Base-by-base conservation (phyloP, 2,888 invertebrate species). In the Spodoptera littoralis region DNA sequence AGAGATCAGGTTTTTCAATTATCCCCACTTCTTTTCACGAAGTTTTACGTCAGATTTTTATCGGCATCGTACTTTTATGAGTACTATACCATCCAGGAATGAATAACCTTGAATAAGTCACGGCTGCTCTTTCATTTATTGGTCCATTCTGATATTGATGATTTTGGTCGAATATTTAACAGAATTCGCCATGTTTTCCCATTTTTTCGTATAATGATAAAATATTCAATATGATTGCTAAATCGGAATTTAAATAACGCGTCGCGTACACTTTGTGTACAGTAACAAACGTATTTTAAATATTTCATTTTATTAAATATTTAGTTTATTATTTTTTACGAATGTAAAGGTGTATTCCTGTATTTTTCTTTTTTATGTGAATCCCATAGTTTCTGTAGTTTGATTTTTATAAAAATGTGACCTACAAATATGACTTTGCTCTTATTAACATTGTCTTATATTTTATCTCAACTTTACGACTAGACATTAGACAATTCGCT, bases 1-100 rank as follows among this genome's bases (percentile, higher is more conserved):
- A 93, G 90, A 92, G 93, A 93, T 93, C 92, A 89, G 91, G 88
- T 88, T 93, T 93, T 94, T 92, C 92, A 94, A 92, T 93, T 93
- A 93, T 91, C 89, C 88, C 84, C 84, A 88, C 88, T 89, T 90
- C 90, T 90, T 88, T 90, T 85, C 81, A 80, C 83, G 76, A 86
- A 90, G 83, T 90, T 90, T 87, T 84, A 87, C 84, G 85, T 82
- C 84, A 84, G 85, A 84, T 87, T 89, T 88, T 88, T 87, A 88
- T 88, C 83, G 83, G 73, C 83, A 60, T 69, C 72, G 83, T 80
- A 83, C 81, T 85, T 86, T 83, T 84, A 85, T 80, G 83, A 79
- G 78, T 78, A 73, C 76, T 71, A 62, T 66, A 76, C 66, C 65
- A 68, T 69, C 76, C 70, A 66, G 65, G 55, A 70, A 68, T 60